phyloP scores from a whole-genome alignment of 2,888 invertebrate species.

The Beris chalybata region DNA sequence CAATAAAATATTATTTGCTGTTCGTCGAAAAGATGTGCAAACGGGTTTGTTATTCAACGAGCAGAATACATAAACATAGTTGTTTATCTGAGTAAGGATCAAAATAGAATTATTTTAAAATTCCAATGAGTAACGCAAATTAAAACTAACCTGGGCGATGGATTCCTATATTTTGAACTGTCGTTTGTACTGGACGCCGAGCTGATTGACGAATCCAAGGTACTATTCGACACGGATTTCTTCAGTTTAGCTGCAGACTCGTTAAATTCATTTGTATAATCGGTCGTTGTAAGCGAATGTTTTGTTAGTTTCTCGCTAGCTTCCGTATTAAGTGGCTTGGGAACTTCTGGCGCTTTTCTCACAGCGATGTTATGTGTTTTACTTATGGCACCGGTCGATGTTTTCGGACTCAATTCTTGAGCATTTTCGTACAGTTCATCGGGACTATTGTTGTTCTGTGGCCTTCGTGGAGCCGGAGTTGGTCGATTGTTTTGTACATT shows the following conservation, averaged over 20 bases:
- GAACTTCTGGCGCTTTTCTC: constrained; percentile 47
- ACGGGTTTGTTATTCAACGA: too few species aligned
- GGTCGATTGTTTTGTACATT: constrained; percentile 44
- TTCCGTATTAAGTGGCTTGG: constrained; percentile 42
- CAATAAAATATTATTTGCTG: too few species aligned
- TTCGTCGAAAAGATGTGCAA: too few species aligned
- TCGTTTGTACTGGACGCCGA: constrained; percentile 48
- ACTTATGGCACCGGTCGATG: constrained; percentile 32
- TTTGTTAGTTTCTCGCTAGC: constrained; percentile 1
- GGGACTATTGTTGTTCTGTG: background rate
- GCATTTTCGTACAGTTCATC: constrained; percentile 20
- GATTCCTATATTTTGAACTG: constrained; percentile 49
- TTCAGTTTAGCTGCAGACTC: constrained; percentile 40
- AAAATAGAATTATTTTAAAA: too few species aligned
- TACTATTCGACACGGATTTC: constrained; percentile 48
- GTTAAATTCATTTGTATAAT: constrained; percentile 34
- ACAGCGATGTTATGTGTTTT: constrained; percentile 41
- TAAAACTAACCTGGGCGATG: constrained; percentile 51
- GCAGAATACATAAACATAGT: too few species aligned
- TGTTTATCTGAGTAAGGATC: too few species aligned
- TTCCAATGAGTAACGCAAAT: too few species aligned
- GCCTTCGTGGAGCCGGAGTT: constrained; percentile 50
- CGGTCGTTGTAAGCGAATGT: constrained; percentile 38
- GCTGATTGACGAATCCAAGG: constrained; percentile 47
- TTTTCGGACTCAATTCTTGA: constrained; percentile 32